Conservation (phyloP, 2,888 invertebrate species). For the Altica lythri region DNA sequence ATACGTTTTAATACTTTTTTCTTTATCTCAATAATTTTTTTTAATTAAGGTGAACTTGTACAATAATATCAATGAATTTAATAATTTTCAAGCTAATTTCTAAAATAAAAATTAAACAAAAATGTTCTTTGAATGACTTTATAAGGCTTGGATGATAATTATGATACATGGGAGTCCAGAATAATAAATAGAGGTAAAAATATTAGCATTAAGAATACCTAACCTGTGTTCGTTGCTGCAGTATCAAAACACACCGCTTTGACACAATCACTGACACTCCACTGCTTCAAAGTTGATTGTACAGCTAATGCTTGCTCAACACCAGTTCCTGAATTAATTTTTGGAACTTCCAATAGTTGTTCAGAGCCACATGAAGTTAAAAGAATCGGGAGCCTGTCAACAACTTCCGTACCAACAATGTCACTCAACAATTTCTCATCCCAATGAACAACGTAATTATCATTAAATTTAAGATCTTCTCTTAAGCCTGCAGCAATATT, state of each 20-base stretch:
- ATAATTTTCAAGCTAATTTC: not conserved
- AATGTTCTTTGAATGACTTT: not conserved
- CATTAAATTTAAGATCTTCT: slow-evolving; percentile 4
- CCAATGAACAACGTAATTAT: slow-evolving; percentile 17
- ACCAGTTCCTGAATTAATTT: slow-evolving; percentile 6
- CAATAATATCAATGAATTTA: not conserved
- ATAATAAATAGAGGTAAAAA: not conserved
- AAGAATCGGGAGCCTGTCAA: slow-evolving; percentile 17
- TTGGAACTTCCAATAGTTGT: slow-evolving; percentile 21
- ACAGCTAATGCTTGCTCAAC: slow-evolving; percentile 13
- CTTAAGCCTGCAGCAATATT: slow-evolving; percentile 6
- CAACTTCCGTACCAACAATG: not conserved
- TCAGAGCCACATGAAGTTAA: slow-evolving; percentile 8
- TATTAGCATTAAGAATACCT: not conserved
- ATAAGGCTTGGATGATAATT: not conserved
- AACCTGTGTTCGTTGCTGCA: slow-evolving; percentile 6
- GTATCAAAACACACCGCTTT: slow-evolving; percentile 21
- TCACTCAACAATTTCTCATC: slow-evolving; percentile 12
- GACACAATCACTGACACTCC: slow-evolving; percentile 14
- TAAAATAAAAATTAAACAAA: not conserved
- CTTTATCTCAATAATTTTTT: no score
- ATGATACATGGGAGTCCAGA: not conserved
- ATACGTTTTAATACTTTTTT: no score
- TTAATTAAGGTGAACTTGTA: not conserved
- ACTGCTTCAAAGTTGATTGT: slow-evolving; percentile 5